Evolutionary conservation across 2,113 vertebrate species (phyloP).

Genomic region (Oreochromis spilurus): DNA sequence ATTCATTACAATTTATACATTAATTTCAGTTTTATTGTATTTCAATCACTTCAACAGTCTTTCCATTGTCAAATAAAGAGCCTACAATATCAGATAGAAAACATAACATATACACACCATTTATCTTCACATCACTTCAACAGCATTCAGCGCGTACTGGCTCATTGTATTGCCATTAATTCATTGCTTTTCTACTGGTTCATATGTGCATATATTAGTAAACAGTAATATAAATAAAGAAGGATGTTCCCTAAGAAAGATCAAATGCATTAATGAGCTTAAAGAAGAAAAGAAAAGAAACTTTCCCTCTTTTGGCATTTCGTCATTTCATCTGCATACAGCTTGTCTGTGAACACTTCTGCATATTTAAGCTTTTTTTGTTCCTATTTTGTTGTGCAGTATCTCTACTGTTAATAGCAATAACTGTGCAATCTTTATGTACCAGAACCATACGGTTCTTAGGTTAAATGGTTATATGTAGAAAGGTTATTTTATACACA

Average conservation of each 20-base stretch:
- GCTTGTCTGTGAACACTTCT: not conserved
- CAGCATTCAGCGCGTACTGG: accelerated
- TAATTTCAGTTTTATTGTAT: not conserved
- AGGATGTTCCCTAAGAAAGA: not conserved
- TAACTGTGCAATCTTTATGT: not conserved
- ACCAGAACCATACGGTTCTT: accelerated
- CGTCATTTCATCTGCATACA: accelerated
- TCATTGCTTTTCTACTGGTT: not conserved
- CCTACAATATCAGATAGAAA: not conserved
- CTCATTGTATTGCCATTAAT: accelerated
- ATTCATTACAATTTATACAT: not conserved
- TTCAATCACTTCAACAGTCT: not conserved
- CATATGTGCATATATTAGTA: not conserved
- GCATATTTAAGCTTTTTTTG: not conserved
- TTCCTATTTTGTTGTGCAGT: not conserved
- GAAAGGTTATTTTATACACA: not conserved
- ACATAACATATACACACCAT: accelerated
- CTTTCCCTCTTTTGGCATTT: not conserved
- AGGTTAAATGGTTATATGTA: not conserved
- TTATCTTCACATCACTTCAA: accelerated
- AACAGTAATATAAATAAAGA: not conserved
- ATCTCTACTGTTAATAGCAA: not conserved
- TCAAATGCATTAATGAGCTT: not conserved
- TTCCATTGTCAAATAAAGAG: not conserved
- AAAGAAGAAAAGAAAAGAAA: not conserved